Percentiles rank a stretch among this genome's conserved stretches.
phyloP scores from a whole-genome alignment of 2,797 vertebrate genomes.

The Mico argentatus region DNA sequence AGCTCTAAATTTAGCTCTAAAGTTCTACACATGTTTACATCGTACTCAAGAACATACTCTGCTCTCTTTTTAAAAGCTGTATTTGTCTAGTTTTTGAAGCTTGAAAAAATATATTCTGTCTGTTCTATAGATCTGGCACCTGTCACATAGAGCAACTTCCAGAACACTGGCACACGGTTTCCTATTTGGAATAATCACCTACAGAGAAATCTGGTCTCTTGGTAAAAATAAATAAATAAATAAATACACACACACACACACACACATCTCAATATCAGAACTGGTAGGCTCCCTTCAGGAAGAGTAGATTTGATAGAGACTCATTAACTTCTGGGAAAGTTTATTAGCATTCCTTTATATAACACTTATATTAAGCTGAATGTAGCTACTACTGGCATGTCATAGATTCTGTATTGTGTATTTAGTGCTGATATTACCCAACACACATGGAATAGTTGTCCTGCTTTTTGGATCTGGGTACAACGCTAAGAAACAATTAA shows the following conservation, averaged over 20 bases:
- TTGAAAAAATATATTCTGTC: not conserved
- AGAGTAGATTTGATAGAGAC: not conserved
- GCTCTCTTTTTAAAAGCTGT: not conserved
- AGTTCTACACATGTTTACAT: not conserved
- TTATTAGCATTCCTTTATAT: not conserved
- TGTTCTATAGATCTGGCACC: not conserved
- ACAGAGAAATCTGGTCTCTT: conserved; percentile 11
- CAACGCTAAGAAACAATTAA: not conserved
- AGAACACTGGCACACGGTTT: not conserved
- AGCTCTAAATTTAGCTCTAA: conserved; percentile 40
- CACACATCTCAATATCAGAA: not conserved
- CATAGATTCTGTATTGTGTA: not conserved
- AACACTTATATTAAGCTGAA: not conserved
- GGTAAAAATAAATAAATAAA: not conserved
- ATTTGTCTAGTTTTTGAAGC: not conserved
- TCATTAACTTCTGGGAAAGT: not conserved
- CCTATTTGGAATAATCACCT: not conserved
- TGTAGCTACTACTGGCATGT: not conserved
- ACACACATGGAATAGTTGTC: not conserved
- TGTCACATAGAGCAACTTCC: not conserved
- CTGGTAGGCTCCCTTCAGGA: not conserved
- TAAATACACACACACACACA: fast-evolving
- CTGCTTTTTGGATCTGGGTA: not conserved
- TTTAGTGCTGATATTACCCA: not conserved
- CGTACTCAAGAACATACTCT: not conserved